phyloP scores from a whole-genome alignment of 2,888 invertebrate species.

The Dendrolimus pini region DNA sequence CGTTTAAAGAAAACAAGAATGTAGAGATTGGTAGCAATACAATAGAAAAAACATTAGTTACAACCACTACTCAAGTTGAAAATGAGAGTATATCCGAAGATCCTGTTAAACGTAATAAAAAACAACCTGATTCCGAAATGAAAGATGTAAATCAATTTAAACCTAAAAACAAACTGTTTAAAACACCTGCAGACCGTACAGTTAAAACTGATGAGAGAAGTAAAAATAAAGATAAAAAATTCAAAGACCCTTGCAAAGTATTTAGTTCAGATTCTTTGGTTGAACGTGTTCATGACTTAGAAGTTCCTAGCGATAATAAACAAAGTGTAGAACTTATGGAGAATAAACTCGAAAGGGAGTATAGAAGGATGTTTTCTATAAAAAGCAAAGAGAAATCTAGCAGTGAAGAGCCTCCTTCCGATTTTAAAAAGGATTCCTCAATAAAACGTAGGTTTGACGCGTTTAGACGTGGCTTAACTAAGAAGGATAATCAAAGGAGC shows the following conservation, averaged over 20 bases:
- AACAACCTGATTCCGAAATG: slow-evolving; percentile 3
- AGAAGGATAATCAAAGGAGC: slow-evolving; percentile 37
- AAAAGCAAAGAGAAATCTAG: slow-evolving; percentile 31
- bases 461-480: slow-evolving; percentile 35
- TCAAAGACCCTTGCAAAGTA: slow-evolving; percentile 19
- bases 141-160: slow-evolving; percentile 6
- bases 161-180: slow-evolving; percentile 4
- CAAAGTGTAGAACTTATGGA: slow-evolving; percentile 41
- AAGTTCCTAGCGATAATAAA: slow-evolving; percentile 37
- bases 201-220: slow-evolving; percentile 8
- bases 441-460: slow-evolving; percentile 49
- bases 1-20: slow-evolving; percentile 16
- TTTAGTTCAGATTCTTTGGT: slow-evolving; percentile 52
- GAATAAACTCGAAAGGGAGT: slow-evolving; percentile 53
- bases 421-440: slow-evolving; percentile 41
- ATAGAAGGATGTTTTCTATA: slow-evolving; percentile 40
- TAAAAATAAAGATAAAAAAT: slow-evolving; percentile 13
- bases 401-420: slow-evolving; percentile 23
- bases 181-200: slow-evolving; percentile 3
- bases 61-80: slow-evolving; percentile 34
- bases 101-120: background rate
- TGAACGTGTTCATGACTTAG: slow-evolving; percentile 52
- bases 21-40: slow-evolving; percentile 34
- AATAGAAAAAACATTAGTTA: slow-evolving; percentile 18
- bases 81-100: background rate